Base-by-base conservation (phyloP, 2,888 invertebrate species). In the Phrixothrix hirtus region DNA sequence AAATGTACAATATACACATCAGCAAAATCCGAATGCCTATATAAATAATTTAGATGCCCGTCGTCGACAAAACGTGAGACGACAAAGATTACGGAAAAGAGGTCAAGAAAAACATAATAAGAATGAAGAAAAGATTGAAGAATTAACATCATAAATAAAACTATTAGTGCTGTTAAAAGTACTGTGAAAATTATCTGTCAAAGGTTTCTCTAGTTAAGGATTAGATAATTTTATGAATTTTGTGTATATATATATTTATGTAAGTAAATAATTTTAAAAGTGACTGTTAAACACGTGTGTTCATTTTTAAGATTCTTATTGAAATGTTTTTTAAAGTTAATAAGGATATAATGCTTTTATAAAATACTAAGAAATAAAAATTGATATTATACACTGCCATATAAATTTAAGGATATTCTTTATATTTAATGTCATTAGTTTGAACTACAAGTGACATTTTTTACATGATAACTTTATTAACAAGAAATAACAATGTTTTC, bases 51-150 rank as follows among this genome's bases (percentile, higher is more conserved):
- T 36, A 41, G 46, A 46, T 1, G 16, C 7, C 29, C 36, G 43
- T 17, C 36, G 47, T 2, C 42, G 30, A 4, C 47, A 43, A 15
- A 42, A 31, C 14, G 11, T 34, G 1, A 52, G 37, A 47, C 21
- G 37, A 13, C 35, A 31, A 6, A 26, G 51, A 12, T 2, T 52
- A 11, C 17, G 30, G 27, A 52, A 52, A 42, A 15, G 41, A 36
- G 34, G 17, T 5, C 52, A 41, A 4, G 27, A 29, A 30, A 50
- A 50, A 14, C 3, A 21, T 21, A 46, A 31, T n/a, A 38, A 37
- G 9, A 7, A 6, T 25, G n/a, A 13, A 2, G 25, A 38, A 11
- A 25, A 38, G 25, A 12, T 5, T 26, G 38, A 26, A 13, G 4
- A 10, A 2, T 26, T 26, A 13, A 26, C 31, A 7, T 12, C 1